These are phyloP conservation scores for Lampris incognitus DNA, from an alignment of 2,113 vertebrate species.

Conservation along the genomic window DNA sequence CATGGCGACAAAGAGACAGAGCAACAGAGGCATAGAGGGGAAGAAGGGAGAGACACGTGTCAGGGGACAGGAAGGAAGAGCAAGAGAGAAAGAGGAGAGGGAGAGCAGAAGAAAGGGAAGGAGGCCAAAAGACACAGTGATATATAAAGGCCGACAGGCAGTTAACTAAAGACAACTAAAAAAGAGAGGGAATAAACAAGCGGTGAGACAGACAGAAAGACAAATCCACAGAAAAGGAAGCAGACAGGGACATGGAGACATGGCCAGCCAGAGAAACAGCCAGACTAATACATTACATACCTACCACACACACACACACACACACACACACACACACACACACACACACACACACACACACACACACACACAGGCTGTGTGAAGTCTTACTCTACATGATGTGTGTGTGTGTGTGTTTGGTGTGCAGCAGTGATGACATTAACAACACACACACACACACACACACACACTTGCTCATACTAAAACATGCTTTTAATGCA, in stretches of 20 bases:
- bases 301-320: neutral
- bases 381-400: conserved; percentile 29
- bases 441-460: conserved; percentile 16
- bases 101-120: neutral
- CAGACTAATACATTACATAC: neutral
- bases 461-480: conserved; percentile 22
- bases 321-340: neutral
- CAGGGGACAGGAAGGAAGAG: neutral
- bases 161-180: neutral
- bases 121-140: no score
- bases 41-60: no score
- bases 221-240: neutral
- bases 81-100: neutral
- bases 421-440: conserved; percentile 5
- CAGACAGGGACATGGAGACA: conserved; percentile 1
- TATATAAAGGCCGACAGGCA: no score
- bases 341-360: neutral
- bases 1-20: no score
- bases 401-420: conserved; percentile 21
- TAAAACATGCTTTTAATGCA: conserved; percentile 3
- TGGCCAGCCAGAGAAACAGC: neutral
- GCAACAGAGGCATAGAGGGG: no score
- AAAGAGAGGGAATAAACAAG: neutral
- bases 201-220: neutral
- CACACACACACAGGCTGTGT: neutral